Conservation (phyloP, 2,888 invertebrate species). For the Heliconius charithonia region DNA sequence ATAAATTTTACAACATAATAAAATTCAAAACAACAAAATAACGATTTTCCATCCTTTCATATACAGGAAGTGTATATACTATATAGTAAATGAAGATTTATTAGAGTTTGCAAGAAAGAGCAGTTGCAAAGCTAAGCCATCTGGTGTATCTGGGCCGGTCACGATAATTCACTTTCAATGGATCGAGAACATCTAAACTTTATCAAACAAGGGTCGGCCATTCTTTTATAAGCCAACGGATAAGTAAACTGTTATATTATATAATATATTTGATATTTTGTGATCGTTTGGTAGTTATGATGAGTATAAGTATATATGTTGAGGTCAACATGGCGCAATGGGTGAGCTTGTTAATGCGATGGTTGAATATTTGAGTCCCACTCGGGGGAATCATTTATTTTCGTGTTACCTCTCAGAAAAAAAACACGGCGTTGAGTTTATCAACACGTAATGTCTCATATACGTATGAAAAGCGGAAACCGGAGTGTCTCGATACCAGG, state of each 20-base stretch:
- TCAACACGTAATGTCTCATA: too few species aligned
- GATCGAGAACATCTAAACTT: constrained; percentile 35
- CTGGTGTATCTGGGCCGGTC: constrained; percentile 37
- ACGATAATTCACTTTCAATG: constrained; percentile 44
- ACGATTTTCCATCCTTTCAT: constrained; percentile 1
- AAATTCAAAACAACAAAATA: neutral
- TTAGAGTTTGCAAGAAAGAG: constrained; percentile 26
- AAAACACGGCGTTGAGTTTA: too few species aligned
- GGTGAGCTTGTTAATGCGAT: too few species aligned
- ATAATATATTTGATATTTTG: neutral
- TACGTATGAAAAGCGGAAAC: too few species aligned
- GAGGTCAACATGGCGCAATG: too few species aligned
- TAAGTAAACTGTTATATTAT: neutral
- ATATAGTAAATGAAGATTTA: constrained; percentile 22
- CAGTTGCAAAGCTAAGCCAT: constrained; percentile 19
- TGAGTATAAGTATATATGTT: too few species aligned
- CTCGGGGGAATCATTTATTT: too few species aligned
- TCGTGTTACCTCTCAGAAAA: too few species aligned
- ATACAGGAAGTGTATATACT: constrained; percentile 9
- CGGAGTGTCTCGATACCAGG: too few species aligned
- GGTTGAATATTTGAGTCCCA: too few species aligned
- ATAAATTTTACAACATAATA: too few species aligned
- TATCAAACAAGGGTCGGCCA: constrained; percentile 34
- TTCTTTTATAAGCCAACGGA: constrained; percentile 10
- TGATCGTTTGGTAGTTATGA: neutral